Evolutionary conservation across 2,797 vertebrate genomes (phyloP).

Genomic region (Acrocephalus scirpaceus): DNA sequence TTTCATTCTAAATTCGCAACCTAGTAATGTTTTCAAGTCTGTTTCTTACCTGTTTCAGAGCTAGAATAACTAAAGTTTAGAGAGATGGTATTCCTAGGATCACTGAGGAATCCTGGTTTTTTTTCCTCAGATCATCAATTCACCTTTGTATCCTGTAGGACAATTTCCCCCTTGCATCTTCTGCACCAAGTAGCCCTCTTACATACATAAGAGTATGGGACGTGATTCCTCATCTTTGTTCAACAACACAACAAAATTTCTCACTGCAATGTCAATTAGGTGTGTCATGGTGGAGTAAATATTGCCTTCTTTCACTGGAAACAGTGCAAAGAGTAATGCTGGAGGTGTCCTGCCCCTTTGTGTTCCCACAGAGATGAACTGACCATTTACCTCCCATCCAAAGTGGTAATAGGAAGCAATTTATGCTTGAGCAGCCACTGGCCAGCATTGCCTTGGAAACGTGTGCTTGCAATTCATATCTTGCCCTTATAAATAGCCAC

Average conservation of each 20-base stretch:
- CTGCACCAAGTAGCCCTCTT: neutral
- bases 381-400: neutral
- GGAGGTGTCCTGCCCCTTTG: neutral
- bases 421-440: slow-evolving; percentile 3
- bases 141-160: neutral
- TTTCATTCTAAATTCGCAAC: neutral
- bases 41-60: neutral
- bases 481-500: slow-evolving; percentile 17
- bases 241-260: neutral
- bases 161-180: neutral
- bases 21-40: neutral
- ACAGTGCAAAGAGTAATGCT: neutral
- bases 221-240: neutral
- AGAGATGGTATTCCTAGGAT: neutral
- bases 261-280: neutral
- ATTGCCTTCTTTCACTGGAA: neutral
- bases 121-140: neutral
- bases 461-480: neutral
- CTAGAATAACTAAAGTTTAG: neutral
- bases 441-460: slow-evolving; percentile 6
- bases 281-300: neutral
- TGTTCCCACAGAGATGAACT: neutral
- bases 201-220: neutral
- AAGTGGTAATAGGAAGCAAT: slow-evolving; percentile 2
- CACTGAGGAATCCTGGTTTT: fast-evolving